Percentiles rank a stretch among this genome's conserved stretches.
Evolutionary conservation across 2,113 vertebrate genomes (phyloP).

Genomic region (Dipodomys ordii): DNA sequence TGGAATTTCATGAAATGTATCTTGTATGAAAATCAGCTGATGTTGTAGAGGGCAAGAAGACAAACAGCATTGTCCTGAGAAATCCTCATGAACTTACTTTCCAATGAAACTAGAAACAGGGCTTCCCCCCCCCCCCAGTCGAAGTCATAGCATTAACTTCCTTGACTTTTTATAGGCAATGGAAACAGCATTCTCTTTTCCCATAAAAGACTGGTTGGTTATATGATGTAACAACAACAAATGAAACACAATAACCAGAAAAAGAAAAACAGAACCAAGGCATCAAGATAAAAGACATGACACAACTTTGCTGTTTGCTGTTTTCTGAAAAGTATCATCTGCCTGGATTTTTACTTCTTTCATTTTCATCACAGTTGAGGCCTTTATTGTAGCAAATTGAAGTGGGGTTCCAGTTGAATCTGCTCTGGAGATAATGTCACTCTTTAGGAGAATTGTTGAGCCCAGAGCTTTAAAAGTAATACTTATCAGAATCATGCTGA

Average conservation of each 20-base stretch:
- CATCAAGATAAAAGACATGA: conserved; percentile 20
- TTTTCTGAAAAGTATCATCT: conserved; percentile 45
- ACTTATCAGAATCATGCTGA: neutral
- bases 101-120: conserved; percentile 37
- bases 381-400: conserved; percentile 6
- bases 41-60: neutral
- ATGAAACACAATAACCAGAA: neutral
- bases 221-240: neutral
- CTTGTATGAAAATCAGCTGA: neutral
- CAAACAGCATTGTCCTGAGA: neutral
- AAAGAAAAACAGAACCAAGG: neutral
- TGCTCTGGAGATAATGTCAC: neutral
- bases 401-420: neutral
- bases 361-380: conserved; percentile 23
- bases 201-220: conserved; percentile 10
- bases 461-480: conserved; percentile 23
- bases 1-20: neutral
- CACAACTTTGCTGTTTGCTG: conserved; percentile 24
- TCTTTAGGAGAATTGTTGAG: neutral
- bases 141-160: conserved; percentile 21
- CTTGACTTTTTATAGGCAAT: conserved; percentile 3
- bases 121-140: conserved; percentile 22
- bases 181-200: conserved; percentile 34
- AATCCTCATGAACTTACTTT: conserved; percentile 16
- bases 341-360: conserved; percentile 26